Evolutionary conservation across 2,888 invertebrate genomes (phyloP), one percentile per base, ranked within the genome.

Genomic region (Drosophila nr. perissopoda): DNA sequence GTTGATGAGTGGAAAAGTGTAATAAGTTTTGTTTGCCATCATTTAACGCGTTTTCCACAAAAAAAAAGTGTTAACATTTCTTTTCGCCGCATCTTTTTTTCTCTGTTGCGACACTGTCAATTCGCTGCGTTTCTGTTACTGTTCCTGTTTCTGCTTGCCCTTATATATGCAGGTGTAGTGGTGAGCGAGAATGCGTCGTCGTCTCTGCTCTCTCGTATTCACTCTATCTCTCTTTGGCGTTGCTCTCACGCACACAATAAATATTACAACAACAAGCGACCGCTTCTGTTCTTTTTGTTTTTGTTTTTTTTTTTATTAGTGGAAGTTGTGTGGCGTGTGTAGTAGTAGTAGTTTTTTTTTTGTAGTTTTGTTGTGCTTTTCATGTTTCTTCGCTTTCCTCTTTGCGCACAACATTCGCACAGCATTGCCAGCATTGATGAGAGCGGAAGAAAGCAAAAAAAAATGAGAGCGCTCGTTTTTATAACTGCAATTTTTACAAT

Each of bases 301-400:
- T 34, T 68, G 60, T 40, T 16, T 56, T 59, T 45, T 36, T n/a
- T 54, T 5, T 45, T 45, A 25, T 25, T 45, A 25, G 36, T 70
- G 52, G 49, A 57, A 68, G 45, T 69, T 58, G 66, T 65, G 49
- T 73, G 57, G 33, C 64, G 63, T 65, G 49, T 62, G 61, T 13
- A 59, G 68, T 82, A 51, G 68, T 78, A 76, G 82, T 73, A 73
- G 72, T 77, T 78, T 82, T 86, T 76, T 78, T 71, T 82, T 82
- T 85, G 69, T 77, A 80, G 78, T 87, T 88, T 88, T 87, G 84
- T 83, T 88, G 80, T 83, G 82, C 71, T 89, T 86, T 85, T 72
- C 76, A 76, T 78, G 81, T 83, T 87, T 87, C 78, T 73, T 76
- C 33, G 38, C 53, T 56, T 68, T 78, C 21, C 48, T 27, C 77